phyloP scores from a whole-genome alignment of 1,140 invertebrate genomes.

The Caenorhabditis tropicalis region DNA sequence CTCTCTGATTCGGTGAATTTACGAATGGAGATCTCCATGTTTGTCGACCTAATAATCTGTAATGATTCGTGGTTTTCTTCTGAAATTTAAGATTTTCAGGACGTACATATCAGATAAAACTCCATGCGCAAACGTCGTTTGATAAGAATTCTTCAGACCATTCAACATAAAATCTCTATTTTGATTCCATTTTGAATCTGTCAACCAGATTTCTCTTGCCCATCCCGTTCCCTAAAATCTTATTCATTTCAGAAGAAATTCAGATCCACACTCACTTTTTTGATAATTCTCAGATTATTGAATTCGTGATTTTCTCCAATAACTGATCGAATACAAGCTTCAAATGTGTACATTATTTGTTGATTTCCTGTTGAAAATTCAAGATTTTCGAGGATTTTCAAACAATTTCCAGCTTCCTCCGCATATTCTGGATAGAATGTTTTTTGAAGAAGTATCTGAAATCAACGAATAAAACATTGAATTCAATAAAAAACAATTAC shows the following conservation, averaged over 20 bases:
- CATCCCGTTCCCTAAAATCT: constrained; percentile 41
- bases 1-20: neutral
- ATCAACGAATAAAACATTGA: neutral
- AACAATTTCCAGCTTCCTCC: neutral
- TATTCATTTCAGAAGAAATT: neutral
- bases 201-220: constrained; percentile 54
- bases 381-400: constrained; percentile 24
- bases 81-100: neutral
- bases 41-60: neutral
- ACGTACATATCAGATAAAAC: neutral
- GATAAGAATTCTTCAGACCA: constrained; percentile 40
- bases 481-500: neutral
- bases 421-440: neutral
- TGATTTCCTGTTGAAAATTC: constrained; percentile 26
- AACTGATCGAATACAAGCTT: constrained; percentile 51
- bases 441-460: constrained; percentile 42
- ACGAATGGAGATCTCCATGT: neutral
- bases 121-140: neutral
- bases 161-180: constrained; percentile 52
- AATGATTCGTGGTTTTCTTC: neutral
- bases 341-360: constrained; percentile 48
- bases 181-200: constrained; percentile 37
- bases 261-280: constrained; percentile 36
- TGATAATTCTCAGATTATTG: constrained; percentile 41
- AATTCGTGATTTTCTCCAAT: constrained; percentile 12